These are phyloP conservation scores for Ptychobarbus kaznakovi DNA, from an alignment of 2,797 vertebrate species.

Conservation along the genomic window DNA sequence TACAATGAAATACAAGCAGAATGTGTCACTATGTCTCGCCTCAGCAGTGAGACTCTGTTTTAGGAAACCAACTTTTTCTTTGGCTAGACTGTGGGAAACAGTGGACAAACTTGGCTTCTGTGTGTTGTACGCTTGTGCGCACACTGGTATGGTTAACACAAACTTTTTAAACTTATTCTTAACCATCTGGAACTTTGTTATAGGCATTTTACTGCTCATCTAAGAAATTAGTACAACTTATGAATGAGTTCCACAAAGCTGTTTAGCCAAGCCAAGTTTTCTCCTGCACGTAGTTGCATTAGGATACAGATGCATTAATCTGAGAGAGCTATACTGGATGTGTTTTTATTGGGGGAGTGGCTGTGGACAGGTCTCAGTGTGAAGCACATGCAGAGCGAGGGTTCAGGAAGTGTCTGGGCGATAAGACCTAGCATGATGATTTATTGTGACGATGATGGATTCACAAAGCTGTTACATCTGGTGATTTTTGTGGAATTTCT, in stretches of 20 bases:
- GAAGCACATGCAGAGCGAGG: not conserved
- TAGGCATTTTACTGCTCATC: not conserved
- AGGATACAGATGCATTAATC: not conserved
- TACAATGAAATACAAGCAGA: not conserved
- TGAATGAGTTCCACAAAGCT: not conserved
- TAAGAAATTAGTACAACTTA: not conserved
- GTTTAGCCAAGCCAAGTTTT: not conserved
- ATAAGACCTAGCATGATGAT: not conserved
- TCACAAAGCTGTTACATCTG: not conserved
- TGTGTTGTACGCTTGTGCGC: not conserved
- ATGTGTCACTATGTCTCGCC: not conserved
- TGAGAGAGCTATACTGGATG: not conserved
- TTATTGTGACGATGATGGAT: not conserved
- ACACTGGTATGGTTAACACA: not conserved
- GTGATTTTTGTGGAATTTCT: constrained; percentile 1
- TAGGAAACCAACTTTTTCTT: not conserved
- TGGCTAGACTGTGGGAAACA: not conserved
- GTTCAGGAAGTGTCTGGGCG: not conserved
- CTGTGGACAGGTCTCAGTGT: not conserved
- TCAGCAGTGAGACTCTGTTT: not conserved
- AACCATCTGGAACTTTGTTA: constrained; percentile 14
- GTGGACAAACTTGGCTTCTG: not conserved
- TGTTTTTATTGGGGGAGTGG: constrained; percentile 1
- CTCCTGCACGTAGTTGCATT: not conserved
- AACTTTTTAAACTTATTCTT: not conserved